Evolutionary conservation across 1,140 invertebrate genomes (phyloP).

Genomic region (Heliconius hewitsoni): DNA sequence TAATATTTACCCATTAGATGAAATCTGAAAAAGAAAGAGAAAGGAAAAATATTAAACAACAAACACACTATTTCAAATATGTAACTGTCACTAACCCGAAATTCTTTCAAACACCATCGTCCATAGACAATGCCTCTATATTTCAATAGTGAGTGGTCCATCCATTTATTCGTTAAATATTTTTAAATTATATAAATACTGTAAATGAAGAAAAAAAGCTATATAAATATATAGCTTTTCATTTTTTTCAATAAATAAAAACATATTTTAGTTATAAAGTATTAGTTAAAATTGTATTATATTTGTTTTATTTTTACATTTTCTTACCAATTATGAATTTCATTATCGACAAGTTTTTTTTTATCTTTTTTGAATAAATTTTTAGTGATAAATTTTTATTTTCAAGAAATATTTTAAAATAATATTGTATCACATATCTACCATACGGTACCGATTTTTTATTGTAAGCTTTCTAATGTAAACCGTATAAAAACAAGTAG

Average conservation of each 20-base stretch:
- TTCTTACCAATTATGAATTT: no score
- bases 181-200: no score
- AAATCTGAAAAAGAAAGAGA: conserved; percentile 52
- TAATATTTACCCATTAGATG: conserved; percentile 55
- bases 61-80: conserved; percentile 52
- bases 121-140: background rate
- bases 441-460: background rate
- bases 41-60: conserved; percentile 44
- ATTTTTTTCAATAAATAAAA: no score
- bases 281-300: no score
- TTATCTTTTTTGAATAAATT: no score
- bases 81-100: conserved; percentile 44
- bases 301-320: no score
- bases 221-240: no score
- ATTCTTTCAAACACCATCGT: background rate
- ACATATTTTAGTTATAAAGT: no score
- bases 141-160: no score
- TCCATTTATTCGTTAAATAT: no score
- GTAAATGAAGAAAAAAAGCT: no score
- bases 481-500: conserved; percentile 11
- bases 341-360: no score
- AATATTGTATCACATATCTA: background rate
- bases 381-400: background rate
- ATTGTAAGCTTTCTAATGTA: background rate
- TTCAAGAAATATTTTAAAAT: background rate